phyloP scores from a whole-genome alignment of 2,888 invertebrate genomes.

The Ormyrus labotus region DNA sequence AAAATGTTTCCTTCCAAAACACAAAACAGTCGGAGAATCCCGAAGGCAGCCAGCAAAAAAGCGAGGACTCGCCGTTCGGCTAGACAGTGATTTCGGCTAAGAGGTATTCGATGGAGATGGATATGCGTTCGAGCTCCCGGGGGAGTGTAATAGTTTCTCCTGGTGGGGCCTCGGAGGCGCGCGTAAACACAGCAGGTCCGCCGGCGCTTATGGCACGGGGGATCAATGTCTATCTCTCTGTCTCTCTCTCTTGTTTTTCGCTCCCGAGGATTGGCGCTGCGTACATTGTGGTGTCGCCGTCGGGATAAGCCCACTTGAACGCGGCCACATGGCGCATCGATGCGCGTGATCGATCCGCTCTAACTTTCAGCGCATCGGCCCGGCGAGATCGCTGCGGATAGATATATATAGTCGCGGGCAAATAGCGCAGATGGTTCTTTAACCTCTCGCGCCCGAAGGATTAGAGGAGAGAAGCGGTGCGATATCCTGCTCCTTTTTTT shows the following conservation, averaged over 20 bases:
- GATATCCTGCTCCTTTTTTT: not conserved
- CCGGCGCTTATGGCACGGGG: conserved; percentile 12
- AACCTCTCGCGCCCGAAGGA: conserved; percentile 50
- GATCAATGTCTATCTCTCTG: conserved; percentile 34
- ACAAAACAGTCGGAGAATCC: not conserved
- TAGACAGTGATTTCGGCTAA: conserved; percentile 68
- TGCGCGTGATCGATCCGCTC: conserved; percentile 25
- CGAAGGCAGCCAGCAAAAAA: not conserved
- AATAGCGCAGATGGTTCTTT: conserved; percentile 43
- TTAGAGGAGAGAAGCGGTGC: conserved; percentile 18
- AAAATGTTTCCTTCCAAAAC: too few relatives aligned
- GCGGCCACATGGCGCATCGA: conserved; percentile 70
- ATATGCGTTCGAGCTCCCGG: conserved; percentile 67
- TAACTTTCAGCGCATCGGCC: conserved; percentile 12
- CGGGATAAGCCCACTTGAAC: conserved; percentile 73
- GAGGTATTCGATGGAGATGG: conserved; percentile 75
- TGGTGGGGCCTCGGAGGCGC: conserved; percentile 44
- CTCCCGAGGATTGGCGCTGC: conserved; percentile 18
- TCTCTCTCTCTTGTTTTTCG: conserved; percentile 41
- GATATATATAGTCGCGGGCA: not conserved
- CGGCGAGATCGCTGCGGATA: not conserved
- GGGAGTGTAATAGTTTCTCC: conserved; percentile 70
- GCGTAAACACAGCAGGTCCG: not conserved
- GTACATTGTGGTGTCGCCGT: conserved; percentile 70
- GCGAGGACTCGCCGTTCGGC: not conserved